Conservation (phyloP, 2,797 vertebrate genomes). For the Muraenolepis orangiensis region DNA sequence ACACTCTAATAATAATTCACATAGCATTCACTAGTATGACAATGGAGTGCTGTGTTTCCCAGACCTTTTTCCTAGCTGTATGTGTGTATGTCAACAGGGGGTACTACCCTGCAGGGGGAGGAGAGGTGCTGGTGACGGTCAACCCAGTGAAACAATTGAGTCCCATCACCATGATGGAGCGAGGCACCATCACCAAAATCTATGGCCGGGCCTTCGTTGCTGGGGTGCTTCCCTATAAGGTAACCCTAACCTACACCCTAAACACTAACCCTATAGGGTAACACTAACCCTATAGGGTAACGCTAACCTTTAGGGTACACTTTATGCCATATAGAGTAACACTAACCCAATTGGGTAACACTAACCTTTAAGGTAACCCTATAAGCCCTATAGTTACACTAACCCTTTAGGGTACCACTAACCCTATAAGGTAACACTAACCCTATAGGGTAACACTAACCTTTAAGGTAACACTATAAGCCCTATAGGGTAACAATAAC, state of each 20-base stretch:
- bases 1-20: no score
- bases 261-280: background rate
- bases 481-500: no score
- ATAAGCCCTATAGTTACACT: background rate
- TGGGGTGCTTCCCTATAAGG: conserved; percentile 89
- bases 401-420: no score
- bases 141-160: conserved; percentile 86
- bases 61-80: conserved; percentile 15
- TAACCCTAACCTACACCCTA: background rate
- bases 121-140: conserved; percentile 83
- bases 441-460: no score
- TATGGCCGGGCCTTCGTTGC: conserved; percentile 91
- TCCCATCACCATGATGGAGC: conserved; percentile 83
- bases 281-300: background rate
- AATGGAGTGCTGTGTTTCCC: background rate
- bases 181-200: conserved; percentile 91
- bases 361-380: no score
- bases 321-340: no score
- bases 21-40: background rate
- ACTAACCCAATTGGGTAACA: no score
- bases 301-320: no score
- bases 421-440: background rate
- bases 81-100: conserved; percentile 70
- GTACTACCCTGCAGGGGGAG: conserved; percentile 94
- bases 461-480: background rate